Evolutionary conservation across 1,140 invertebrate genomes (phyloP).

Genomic region (Bilobella aurantiaca): DNA sequence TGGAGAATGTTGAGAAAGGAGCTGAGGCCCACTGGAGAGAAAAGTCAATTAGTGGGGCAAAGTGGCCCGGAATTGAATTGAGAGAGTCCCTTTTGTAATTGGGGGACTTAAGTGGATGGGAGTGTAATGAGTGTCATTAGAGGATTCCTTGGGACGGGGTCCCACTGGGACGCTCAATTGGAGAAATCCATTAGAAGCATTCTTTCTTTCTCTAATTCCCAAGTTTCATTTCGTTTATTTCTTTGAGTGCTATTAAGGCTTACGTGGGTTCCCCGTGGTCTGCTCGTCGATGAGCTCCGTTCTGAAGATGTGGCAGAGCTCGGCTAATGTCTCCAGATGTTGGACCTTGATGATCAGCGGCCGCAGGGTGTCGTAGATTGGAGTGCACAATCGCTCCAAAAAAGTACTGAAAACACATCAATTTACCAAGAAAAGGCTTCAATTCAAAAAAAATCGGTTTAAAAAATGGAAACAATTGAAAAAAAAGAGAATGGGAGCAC

Average conservation of each 20-base stretch:
- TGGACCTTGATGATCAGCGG: conserved; percentile 94
- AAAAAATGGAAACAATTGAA: not conserved
- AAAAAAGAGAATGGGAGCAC: too few relatives aligned
- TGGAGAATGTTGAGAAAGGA: conserved; percentile 73
- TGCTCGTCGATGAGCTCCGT: conserved; percentile 93
- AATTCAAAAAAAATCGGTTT: too few relatives aligned
- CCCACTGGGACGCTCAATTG: not conserved
- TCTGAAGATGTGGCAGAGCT: conserved; percentile 85
- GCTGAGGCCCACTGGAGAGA: conserved; percentile 47
- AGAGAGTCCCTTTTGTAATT: not conserved
- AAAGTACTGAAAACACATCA: conserved; percentile 40
- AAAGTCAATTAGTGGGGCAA: not conserved
- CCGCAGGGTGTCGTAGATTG: conserved; percentile 84
- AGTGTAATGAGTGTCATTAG: conserved; percentile 6
- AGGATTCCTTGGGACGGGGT: not conserved
- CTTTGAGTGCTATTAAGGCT: too few relatives aligned
- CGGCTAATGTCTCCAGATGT: conserved; percentile 92
- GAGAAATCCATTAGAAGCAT: conserved; percentile 3
- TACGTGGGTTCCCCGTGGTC: conserved; percentile 41
- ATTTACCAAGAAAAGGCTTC: conserved; percentile 9
- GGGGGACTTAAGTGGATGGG: not conserved
- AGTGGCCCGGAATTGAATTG: too few relatives aligned
- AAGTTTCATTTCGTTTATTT: not conserved
- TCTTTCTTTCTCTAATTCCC: too few relatives aligned
- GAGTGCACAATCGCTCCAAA: conserved; percentile 73